phyloP scores from a whole-genome alignment of 2,113 vertebrate genomes.

The Pleuronectes platessa region DNA sequence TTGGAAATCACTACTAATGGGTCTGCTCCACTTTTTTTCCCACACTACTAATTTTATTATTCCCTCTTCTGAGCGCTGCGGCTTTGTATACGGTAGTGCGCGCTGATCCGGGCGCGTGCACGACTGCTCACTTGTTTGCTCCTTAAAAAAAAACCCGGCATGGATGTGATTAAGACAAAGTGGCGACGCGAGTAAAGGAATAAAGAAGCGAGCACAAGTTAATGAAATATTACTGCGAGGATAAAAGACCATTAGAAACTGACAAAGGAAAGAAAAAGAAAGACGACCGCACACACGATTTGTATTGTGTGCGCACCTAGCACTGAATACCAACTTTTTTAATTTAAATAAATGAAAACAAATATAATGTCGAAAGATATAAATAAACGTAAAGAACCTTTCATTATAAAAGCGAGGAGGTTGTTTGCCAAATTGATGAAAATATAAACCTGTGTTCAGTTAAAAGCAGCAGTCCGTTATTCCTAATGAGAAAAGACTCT shows the following conservation, averaged over 20 bases:
- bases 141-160: neutral
- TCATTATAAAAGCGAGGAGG: neutral
- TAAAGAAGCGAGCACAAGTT: neutral
- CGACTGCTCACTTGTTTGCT: conserved; percentile 33
- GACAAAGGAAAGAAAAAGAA: neutral
- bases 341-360: neutral
- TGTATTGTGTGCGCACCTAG: neutral
- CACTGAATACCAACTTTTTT: no score
- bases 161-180: neutral
- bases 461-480: neutral
- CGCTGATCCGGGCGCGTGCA: conserved; percentile 13
- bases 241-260: neutral
- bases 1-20: conserved; percentile 58
- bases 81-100: conserved; percentile 1
- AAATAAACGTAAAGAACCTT: neutral
- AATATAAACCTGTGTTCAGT: neutral
- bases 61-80: conserved; percentile 11
- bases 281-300: neutral
- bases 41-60: conserved; percentile 55
- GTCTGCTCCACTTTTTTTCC: conserved; percentile 29
- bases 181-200: neutral
- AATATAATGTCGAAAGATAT: neutral
- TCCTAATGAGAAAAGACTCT: neutral
- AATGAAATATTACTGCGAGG: neutral
- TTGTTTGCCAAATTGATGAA: neutral